phyloP scores from a whole-genome alignment of 2,888 invertebrate genomes.

The Conistra vaccinii region DNA sequence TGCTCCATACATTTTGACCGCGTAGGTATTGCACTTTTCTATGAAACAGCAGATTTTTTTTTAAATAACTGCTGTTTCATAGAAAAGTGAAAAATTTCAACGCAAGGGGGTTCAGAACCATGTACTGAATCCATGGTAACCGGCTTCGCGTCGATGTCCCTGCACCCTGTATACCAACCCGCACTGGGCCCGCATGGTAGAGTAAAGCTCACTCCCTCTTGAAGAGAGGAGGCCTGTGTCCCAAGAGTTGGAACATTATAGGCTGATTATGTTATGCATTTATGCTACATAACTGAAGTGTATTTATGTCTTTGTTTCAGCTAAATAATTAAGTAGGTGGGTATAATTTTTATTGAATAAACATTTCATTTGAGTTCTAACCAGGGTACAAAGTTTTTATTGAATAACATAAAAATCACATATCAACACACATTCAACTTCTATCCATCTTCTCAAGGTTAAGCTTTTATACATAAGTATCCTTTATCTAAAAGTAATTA shows the following conservation, averaged over 20 bases:
- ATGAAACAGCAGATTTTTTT: too few relatives aligned
- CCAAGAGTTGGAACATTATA: not conserved
- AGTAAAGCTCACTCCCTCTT: too few relatives aligned
- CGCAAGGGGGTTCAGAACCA: too few relatives aligned
- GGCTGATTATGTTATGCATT: not conserved
- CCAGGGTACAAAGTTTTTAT: not conserved
- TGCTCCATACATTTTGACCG: too few relatives aligned
- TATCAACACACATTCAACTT: not conserved
- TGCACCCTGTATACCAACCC: too few relatives aligned
- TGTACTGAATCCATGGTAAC: too few relatives aligned
- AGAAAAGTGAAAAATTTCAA: too few relatives aligned
- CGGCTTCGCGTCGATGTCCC: too few relatives aligned
- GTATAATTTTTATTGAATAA: not conserved
- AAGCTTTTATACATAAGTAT: not conserved
- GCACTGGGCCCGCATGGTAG: not conserved
- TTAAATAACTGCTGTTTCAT: too few relatives aligned
- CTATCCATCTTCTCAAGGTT: not conserved
- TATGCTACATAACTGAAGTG: not conserved
- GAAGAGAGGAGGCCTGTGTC: not conserved
- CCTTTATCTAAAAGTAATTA: not conserved
- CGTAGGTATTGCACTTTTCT: too few relatives aligned
- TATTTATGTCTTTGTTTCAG: not conserved
- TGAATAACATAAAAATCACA: not conserved
- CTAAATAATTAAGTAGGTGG: not conserved
- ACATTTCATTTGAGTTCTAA: not conserved